These are phyloP conservation scores for Actinia tenebrosa DNA, from an alignment of 64 coral and sea anemone genomes.

Conservation along the genomic window DNA sequence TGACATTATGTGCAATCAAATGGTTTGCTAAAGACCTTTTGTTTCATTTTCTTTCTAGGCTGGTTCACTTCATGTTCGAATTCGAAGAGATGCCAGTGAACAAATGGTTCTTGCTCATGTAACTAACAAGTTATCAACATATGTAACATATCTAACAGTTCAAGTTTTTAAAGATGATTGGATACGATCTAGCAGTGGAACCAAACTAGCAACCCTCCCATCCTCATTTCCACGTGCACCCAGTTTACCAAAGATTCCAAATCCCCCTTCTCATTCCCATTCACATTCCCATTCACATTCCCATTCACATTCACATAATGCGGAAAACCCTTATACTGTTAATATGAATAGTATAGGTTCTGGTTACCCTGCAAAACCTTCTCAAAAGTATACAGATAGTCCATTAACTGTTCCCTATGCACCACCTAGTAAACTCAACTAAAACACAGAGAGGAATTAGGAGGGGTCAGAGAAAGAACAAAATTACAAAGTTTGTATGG, in stretches of 20 bases:
- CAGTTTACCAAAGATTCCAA: background rate
- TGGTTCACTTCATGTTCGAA: slow-evolving; percentile 86
- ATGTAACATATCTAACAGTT: slow-evolving; percentile 72
- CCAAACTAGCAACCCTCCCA: slow-evolving; percentile 49
- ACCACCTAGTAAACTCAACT: background rate
- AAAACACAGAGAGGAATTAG: background rate
- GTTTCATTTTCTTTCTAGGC: slow-evolving; percentile 12
- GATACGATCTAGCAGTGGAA: slow-evolving; percentile 68
- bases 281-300: background rate
- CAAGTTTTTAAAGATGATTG: slow-evolving; percentile 99
- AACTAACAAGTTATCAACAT: slow-evolving; percentile 77
- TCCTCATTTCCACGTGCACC: background rate
- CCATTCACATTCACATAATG: background rate
- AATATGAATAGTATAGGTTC: slow-evolving; percentile 9
- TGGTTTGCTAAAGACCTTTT: too few relatives aligned
- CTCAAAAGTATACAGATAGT: background rate
- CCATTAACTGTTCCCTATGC: background rate
- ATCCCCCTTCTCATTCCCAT: background rate
- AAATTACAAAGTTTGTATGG: too few relatives aligned
- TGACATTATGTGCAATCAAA: too few relatives aligned
- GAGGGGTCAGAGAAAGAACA: too few relatives aligned
- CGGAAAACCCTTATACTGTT: background rate
- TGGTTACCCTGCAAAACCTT: background rate
- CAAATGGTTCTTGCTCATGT: slow-evolving; percentile 98
- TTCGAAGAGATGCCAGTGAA: slow-evolving; percentile 92